Conservation (phyloP, 2,113 vertebrate species). For the Petrocephalus microphthalmus region DNA sequence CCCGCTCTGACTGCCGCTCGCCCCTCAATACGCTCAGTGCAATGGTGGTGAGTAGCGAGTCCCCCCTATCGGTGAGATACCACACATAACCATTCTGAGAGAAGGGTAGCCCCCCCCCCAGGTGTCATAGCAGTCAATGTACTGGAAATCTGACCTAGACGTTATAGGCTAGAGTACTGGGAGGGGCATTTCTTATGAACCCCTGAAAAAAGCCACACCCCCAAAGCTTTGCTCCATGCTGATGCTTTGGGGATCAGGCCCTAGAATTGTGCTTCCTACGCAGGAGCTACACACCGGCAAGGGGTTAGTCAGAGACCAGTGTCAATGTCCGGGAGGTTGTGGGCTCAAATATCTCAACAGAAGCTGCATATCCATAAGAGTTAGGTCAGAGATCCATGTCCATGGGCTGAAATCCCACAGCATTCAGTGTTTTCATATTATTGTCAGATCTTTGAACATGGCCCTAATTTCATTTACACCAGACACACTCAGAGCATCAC, state of each 20-base stretch:
- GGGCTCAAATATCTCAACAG: no score
- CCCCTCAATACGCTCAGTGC: not conserved
- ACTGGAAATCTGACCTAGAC: not conserved
- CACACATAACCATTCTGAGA: not conserved
- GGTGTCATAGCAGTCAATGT: not conserved
- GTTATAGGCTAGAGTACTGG: not conserved
- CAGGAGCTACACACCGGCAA: no score
- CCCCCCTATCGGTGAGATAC: not conserved
- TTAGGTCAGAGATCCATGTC: not conserved
- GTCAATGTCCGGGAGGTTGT: no score
- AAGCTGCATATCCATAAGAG: no score
- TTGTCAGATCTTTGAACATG: not conserved
- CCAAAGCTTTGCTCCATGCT: not conserved
- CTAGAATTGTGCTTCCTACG: no score
- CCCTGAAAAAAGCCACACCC: not conserved
- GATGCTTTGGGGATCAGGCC: not conserved
- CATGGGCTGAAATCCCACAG: not conserved
- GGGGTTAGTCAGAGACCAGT: no score
- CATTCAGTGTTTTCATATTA: not conserved
- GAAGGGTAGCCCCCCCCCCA: not conserved
- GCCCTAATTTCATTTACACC: not conserved
- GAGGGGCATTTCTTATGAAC: not conserved
- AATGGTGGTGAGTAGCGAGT: not conserved
- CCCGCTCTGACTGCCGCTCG: not conserved
- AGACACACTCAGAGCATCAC: not conserved